Percentiles rank a stretch among this genome's conserved stretches.
phyloP scores from a whole-genome alignment of 1,140 invertebrate species.

The Chymomyza costata region DNA sequence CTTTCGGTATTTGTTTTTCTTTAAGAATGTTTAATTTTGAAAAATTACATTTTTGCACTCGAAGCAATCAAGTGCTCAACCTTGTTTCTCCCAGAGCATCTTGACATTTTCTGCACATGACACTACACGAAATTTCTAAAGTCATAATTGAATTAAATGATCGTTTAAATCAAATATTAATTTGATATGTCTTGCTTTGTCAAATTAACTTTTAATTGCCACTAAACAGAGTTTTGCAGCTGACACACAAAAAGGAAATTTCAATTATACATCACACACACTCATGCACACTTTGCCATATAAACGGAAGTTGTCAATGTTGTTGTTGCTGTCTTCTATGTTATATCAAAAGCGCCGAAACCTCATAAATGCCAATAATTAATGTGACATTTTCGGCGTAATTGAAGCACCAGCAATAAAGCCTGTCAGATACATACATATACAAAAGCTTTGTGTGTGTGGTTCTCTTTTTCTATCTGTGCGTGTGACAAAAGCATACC shows the following conservation, averaged over 20 bases:
- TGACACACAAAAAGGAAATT: slow-evolving; percentile 69
- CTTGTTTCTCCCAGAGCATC: too few species aligned
- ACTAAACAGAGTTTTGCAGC: slow-evolving; percentile 46
- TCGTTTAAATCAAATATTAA: slow-evolving; percentile 59
- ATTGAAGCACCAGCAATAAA: slow-evolving; percentile 57
- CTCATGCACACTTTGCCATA: slow-evolving; percentile 23
- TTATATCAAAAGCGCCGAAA: slow-evolving; percentile 66
- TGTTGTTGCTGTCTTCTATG: slow-evolving; percentile 32
- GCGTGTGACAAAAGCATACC: too few species aligned
- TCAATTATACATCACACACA: slow-evolving; percentile 48
- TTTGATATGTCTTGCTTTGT: slow-evolving; percentile 70
- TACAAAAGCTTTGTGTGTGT: neutral
- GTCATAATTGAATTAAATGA: slow-evolving; percentile 65
- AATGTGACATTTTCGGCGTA: slow-evolving; percentile 70
- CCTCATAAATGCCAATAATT: slow-evolving; percentile 72
- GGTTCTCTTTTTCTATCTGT: too few species aligned
- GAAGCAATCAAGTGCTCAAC: too few species aligned
- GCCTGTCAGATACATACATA: neutral
- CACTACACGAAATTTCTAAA: too few species aligned
- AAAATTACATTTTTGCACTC: too few species aligned
- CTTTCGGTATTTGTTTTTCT: too few species aligned
- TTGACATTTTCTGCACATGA: too few species aligned
- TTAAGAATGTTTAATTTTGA: too few species aligned
- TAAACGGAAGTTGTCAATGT: slow-evolving; percentile 35
- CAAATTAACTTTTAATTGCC: slow-evolving; percentile 71